These are phyloP conservation scores for Nomada fucata DNA, from an alignment of 2,888 invertebrate species.

Conservation along the genomic window DNA sequence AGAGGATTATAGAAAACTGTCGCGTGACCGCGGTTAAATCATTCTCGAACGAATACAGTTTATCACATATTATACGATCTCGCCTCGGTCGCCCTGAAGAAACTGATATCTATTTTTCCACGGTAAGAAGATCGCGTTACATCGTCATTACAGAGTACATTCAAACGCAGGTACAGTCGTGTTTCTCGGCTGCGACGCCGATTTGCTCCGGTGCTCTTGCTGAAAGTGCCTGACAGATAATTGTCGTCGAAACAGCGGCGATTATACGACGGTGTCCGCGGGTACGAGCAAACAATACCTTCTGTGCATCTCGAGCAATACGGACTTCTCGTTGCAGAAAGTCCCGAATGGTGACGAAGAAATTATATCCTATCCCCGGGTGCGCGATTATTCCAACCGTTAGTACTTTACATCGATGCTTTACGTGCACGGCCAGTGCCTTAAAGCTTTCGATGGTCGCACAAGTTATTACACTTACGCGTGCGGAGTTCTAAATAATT, in stretches of 20 bases:
- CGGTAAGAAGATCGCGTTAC: not conserved
- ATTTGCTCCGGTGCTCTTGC: not conserved
- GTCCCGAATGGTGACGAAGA: not conserved
- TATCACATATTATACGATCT: no score
- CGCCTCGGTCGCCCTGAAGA: not conserved
- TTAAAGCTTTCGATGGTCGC: no score
- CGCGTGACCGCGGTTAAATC: no score
- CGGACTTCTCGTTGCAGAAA: not conserved
- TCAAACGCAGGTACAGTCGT: not conserved
- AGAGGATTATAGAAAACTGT: no score
- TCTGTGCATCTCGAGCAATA: not conserved
- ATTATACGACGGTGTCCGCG: not conserved
- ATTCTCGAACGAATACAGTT: no score
- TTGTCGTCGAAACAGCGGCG: not conserved
- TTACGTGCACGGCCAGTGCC: no score
- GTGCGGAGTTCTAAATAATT: no score
- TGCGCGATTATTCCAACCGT: no score
- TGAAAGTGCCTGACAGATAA: not conserved
- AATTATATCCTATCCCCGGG: no score
- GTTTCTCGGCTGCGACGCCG: not conserved
- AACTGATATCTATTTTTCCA: not conserved
- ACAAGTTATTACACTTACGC: no score
- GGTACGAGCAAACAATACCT: not conserved
- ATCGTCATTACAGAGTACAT: constrained; percentile 3
- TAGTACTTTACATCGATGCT: no score